phyloP scores from a whole-genome alignment of 2,888 invertebrate species.

The Acanthococcus lagerstroemiae region DNA sequence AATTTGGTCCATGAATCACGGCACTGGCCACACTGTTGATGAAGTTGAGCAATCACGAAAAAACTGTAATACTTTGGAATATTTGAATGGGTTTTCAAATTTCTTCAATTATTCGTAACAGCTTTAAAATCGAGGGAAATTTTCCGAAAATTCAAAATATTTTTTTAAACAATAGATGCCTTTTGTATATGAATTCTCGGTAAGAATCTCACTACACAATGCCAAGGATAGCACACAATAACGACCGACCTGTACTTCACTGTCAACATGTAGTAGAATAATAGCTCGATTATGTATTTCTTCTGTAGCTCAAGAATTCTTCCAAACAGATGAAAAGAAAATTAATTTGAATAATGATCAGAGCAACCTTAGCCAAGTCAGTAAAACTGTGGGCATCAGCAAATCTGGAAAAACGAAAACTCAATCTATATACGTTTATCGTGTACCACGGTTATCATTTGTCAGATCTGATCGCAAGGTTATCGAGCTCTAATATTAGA shows the following conservation, averaged over 20 bases:
- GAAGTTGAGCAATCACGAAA: too few species aligned
- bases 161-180: not conserved
- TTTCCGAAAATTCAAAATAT: not conserved
- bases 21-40: too few species aligned
- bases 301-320: slow-evolving; percentile 72
- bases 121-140: not conserved
- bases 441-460: too few species aligned
- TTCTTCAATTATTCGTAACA: too few species aligned
- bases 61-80: not conserved
- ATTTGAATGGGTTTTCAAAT: not conserved
- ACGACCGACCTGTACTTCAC: slow-evolving; percentile 85
- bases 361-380: slow-evolving; percentile 63
- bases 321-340: slow-evolving; percentile 70
- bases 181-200: slow-evolving; percentile 17
- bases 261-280: slow-evolving; percentile 79
- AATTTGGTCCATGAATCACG: too few species aligned
- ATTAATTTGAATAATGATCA: slow-evolving; percentile 72
- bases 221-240: too few species aligned
- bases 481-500: too few species aligned
- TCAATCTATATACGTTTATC: slow-evolving; percentile 2
- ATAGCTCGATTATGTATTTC: slow-evolving; percentile 61
- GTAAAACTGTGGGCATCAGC: slow-evolving; percentile 78
- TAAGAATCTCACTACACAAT: too few species aligned
- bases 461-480: too few species aligned
- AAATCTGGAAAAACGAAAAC: slow-evolving; percentile 50